Percentiles rank a stretch among this genome's conserved stretches.
Evolutionary conservation across 1,140 invertebrate species (phyloP).

Genomic region (Drosophila bocqueti): DNA sequence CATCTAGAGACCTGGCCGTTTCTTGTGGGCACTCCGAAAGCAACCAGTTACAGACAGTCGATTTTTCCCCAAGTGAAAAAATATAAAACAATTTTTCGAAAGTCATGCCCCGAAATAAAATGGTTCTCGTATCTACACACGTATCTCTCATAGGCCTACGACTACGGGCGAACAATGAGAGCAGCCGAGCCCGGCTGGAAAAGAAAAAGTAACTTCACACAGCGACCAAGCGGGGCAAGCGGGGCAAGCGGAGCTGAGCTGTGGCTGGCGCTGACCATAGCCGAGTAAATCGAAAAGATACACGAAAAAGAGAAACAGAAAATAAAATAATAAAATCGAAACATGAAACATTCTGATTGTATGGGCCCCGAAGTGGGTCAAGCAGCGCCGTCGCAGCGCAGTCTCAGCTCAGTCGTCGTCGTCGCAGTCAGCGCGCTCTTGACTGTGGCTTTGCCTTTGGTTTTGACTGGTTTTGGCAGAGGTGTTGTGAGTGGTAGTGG

Average conservation of each 20-base stretch:
- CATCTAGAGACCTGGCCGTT: neutral
- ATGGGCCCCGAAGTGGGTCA: conserved; percentile 78
- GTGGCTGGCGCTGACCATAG: conserved; percentile 44
- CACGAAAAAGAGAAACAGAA: conserved; percentile 77
- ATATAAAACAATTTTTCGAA: conserved; percentile 67
- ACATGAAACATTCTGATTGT: conserved; percentile 85
- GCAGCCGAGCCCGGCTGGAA: conserved; percentile 69
- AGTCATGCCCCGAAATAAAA: conserved; percentile 79
- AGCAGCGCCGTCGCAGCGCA: conserved; percentile 44
- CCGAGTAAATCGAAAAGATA: conserved; percentile 75
- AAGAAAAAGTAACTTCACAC: conserved; percentile 82
- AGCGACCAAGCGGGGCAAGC: conserved; percentile 7
- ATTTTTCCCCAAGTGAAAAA: conserved; percentile 34
- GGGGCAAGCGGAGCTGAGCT: conserved; percentile 12
- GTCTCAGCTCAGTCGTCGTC: conserved; percentile 21
- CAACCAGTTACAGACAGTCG: conserved; percentile 27
- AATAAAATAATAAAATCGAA: conserved; percentile 84
- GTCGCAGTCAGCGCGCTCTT: conserved; percentile 68
- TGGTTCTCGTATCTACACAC: conserved; percentile 66
- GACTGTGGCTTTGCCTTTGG: conserved; percentile 44
- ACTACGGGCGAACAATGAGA: conserved; percentile 71
- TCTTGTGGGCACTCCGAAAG: conserved; percentile 41
- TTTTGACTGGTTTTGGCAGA: conserved; percentile 6
- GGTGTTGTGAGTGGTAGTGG: conserved; percentile 11
- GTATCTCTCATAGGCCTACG: conserved; percentile 77